Percentiles rank a stretch among this genome's conserved stretches.
Conservation (phyloP, 2,888 invertebrate species). For the Drosophila birchii region DNA sequence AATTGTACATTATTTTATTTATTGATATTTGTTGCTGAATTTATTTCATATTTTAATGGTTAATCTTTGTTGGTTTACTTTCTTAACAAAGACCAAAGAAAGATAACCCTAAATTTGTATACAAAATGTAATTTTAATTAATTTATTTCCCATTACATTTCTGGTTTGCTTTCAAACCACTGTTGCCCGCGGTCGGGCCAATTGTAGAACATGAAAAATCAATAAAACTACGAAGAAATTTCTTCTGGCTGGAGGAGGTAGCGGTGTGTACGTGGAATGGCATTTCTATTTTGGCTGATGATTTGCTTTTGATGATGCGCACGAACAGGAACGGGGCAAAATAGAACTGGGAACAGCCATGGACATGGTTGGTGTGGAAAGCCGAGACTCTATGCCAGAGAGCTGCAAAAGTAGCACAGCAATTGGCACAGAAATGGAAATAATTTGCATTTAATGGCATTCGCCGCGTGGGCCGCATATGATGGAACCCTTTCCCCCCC, state of each 20-base stretch:
- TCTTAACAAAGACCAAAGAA: neutral
- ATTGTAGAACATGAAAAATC: constrained; percentile 72
- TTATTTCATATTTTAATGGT: too few species aligned
- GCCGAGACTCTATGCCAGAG: constrained; percentile 6
- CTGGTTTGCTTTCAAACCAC: constrained; percentile 1
- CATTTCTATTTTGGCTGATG: constrained; percentile 56
- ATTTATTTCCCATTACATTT: neutral
- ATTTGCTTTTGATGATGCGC: constrained; percentile 78
- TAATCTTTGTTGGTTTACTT: too few species aligned
- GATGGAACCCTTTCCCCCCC: constrained; percentile 30
- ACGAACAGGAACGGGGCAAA: constrained; percentile 62
- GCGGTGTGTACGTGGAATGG: constrained; percentile 47
- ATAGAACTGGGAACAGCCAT: constrained; percentile 23
- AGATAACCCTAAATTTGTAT: neutral
- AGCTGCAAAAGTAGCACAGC: constrained; percentile 71
- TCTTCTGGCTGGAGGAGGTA: constrained; percentile 38
- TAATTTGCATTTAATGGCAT: constrained; percentile 78
- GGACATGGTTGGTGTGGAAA: constrained; percentile 8
- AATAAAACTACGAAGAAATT: constrained; percentile 66
- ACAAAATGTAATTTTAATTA: too few species aligned
- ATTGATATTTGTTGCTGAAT: neutral
- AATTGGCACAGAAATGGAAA: constrained; percentile 80
- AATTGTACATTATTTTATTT: too few species aligned
- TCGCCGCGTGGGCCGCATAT: constrained; percentile 69
- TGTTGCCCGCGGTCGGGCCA: constrained; percentile 29